Evolutionary conservation across 2,113 vertebrate species (phyloP).

Genomic region (Paratilapia polleni): DNA sequence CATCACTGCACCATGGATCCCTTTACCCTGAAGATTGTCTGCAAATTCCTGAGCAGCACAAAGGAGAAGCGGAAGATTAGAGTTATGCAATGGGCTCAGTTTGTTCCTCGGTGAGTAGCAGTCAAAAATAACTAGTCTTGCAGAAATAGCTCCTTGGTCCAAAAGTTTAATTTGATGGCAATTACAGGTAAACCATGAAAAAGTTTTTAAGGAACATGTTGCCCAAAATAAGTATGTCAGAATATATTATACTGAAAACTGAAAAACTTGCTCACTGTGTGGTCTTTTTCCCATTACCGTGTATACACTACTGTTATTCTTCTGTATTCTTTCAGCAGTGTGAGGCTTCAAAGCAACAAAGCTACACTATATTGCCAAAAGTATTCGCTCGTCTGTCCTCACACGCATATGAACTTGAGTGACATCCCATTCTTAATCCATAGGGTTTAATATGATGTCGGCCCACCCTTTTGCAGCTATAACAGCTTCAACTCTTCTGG

Average conservation of each 20-base stretch:
- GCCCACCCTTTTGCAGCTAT: no score
- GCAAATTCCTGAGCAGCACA: slow-evolving; percentile 82
- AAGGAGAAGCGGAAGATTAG: background rate
- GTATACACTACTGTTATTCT: background rate
- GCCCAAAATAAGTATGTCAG: slow-evolving; percentile 6
- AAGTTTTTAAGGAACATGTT: background rate
- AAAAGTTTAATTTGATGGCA: background rate
- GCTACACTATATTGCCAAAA: no score
- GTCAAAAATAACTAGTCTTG: background rate
- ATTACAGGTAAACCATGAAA: background rate
- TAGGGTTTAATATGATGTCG: no score
- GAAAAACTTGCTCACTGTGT: background rate
- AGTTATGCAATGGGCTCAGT: background rate
- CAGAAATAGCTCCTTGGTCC: background rate
- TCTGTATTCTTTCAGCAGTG: slow-evolving; percentile 3
- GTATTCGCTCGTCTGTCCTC: no score
- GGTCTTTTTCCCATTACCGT: background rate
- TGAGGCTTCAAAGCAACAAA: slow-evolving; percentile 15
- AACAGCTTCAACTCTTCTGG: no score
- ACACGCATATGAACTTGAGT: no score
- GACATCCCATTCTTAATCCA: no score
- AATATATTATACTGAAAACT: background rate
- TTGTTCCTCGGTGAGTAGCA: background rate
- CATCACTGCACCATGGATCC: slow-evolving; percentile 85
- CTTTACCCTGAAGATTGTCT: slow-evolving; percentile 86